Conservation (phyloP, 2,797 vertebrate species). For the Okamejei kenojei region DNA sequence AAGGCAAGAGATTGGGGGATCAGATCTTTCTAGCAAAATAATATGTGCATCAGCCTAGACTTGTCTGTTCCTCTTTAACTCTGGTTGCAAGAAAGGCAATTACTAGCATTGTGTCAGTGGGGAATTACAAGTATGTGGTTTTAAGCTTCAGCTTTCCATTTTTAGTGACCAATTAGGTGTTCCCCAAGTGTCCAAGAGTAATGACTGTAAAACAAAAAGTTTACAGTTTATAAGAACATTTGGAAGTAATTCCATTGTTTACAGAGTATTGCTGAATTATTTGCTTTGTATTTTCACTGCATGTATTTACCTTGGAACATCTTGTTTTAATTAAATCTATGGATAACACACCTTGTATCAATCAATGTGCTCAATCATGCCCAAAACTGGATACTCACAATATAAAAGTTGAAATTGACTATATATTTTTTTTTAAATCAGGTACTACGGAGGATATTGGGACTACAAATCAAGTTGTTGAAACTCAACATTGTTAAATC, state of each 20-base stretch:
- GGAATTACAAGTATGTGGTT: background rate
- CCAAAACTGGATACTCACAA: background rate
- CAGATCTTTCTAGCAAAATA: background rate
- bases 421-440: too few relatives aligned
- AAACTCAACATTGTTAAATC: background rate
- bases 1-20: background rate
- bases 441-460: background rate
- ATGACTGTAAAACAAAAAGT: background rate
- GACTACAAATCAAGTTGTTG: background rate
- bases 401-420: background rate
- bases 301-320: background rate
- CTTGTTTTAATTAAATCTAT: background rate
- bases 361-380: background rate
- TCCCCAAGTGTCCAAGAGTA: background rate
- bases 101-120: background rate
- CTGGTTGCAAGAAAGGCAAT: background rate
- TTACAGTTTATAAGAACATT: background rate
- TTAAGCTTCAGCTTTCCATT: background rate
- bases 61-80: background rate
- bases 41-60: too few relatives aligned
- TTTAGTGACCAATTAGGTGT: background rate
- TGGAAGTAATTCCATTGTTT: background rate
- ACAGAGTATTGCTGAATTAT: background rate
- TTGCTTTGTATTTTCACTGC: background rate
- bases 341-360: background rate